These are phyloP conservation scores for Drosophila falleni DNA, from an alignment of 2,888 invertebrate genomes.

Conservation along the genomic window DNA sequence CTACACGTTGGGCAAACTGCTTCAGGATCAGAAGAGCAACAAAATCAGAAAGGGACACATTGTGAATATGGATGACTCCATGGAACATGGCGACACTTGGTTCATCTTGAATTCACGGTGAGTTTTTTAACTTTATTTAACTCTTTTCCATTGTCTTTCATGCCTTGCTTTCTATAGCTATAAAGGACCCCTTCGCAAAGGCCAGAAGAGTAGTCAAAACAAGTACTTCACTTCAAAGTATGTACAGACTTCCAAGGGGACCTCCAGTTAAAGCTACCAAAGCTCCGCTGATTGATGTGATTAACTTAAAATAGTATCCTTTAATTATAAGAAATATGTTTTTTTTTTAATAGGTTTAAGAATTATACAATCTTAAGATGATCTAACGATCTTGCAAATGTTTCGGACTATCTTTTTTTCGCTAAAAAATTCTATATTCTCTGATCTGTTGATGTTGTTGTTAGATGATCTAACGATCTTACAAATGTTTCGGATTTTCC, in stretches of 20 bases:
- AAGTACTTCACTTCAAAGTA: constrained; percentile 71
- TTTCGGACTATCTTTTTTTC: neutral
- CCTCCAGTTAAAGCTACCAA: constrained; percentile 3
- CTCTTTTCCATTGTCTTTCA: neutral
- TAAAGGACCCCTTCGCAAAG: constrained; percentile 68
- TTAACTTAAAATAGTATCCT: neutral
- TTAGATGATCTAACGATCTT: too few species aligned
- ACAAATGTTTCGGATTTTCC: too few species aligned
- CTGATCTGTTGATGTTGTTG: too few species aligned
- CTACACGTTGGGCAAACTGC: constrained; percentile 74
- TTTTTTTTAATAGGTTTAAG: constrained; percentile 15
- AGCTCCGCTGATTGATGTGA: neutral
- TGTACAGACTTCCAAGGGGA: constrained; percentile 28
- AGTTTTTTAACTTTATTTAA: neutral
- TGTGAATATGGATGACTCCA: neutral
- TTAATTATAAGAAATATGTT: neutral
- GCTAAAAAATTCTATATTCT: neutral
- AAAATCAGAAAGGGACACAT: neutral
- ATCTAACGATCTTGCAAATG: neutral
- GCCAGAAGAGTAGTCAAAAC: constrained; percentile 10
- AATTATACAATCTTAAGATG: neutral
- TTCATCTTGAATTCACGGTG: constrained; percentile 81
- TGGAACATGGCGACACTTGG: constrained; percentile 65
- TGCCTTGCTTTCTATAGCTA: constrained; percentile 57
- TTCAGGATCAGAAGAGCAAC: constrained; percentile 42